Percentiles rank a stretch among this genome's conserved stretches.
These are phyloP conservation scores for Rhodinocichla rosea DNA, from an alignment of 2,113 vertebrate species.

Conservation along the genomic window DNA sequence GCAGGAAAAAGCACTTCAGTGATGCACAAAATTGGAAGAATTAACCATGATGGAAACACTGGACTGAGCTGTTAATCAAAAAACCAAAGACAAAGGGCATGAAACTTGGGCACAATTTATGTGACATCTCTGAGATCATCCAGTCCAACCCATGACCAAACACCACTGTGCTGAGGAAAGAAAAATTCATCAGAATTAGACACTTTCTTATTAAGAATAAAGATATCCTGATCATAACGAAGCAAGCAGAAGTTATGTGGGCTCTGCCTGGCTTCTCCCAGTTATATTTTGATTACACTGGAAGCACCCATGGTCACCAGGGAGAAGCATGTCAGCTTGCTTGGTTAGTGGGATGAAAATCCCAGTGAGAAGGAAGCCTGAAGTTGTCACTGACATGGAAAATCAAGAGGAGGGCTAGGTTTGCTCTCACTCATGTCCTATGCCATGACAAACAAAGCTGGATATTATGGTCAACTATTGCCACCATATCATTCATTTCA, in stretches of 20 bases:
- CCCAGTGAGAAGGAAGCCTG: not conserved
- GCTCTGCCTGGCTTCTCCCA: not conserved
- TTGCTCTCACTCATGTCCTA: not conserved
- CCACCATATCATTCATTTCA: not conserved
- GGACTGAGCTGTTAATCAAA: not conserved
- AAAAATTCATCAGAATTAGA: not conserved
- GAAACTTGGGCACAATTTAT: not conserved
- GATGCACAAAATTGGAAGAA: accelerated
- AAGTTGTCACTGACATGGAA: not conserved
- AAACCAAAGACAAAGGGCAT: not conserved
- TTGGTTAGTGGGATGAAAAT: not conserved
- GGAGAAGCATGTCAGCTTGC: not conserved
- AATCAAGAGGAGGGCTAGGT: not conserved
- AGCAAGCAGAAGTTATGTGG: not conserved
- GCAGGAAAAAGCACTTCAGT: not conserved
- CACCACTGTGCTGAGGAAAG: not conserved
- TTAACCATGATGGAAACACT: not conserved
- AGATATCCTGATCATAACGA: not conserved
- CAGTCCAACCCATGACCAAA: not conserved
- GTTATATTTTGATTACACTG: not conserved
- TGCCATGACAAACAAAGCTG: not conserved
- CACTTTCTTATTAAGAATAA: not conserved
- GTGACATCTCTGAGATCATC: not conserved
- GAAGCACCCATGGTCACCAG: not conserved
- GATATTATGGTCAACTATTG: not conserved